Conservation (phyloP, 2,888 invertebrate genomes). For the Chydorus sphaericus region DNA sequence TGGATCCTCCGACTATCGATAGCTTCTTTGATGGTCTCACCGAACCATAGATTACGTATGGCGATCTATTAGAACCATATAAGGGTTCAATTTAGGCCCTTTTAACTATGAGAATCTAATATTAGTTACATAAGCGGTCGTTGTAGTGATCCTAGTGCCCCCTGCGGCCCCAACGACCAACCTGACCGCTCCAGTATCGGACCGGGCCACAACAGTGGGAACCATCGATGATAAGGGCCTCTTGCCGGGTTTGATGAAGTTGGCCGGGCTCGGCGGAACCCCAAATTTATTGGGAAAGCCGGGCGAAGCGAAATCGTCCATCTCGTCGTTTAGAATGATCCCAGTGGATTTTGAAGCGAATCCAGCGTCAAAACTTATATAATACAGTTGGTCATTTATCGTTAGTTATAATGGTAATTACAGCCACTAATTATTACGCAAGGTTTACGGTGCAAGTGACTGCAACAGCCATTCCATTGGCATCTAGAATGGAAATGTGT, state of each 20-base stretch:
- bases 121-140: slow-evolving; percentile 29
- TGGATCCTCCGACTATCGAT: slow-evolving; percentile 66
- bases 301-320: slow-evolving; percentile 79
- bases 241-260: slow-evolving; percentile 66
- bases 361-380: slow-evolving; percentile 70
- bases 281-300: slow-evolving; percentile 47
- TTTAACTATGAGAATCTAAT: too few relatives aligned
- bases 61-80: too few relatives aligned
- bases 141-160: slow-evolving; percentile 39
- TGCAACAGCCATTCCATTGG: slow-evolving; percentile 81
- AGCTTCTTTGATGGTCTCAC: slow-evolving; percentile 57
- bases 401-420: too few relatives aligned
- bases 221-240: slow-evolving; percentile 83
- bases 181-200: slow-evolving; percentile 28
- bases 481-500: slow-evolving; percentile 68
- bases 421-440: slow-evolving; percentile 59
- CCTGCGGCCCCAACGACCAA: slow-evolving; percentile 40
- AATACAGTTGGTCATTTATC: too few relatives aligned
- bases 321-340: slow-evolving; percentile 78
- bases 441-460: slow-evolving; percentile 78
- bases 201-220: slow-evolving; percentile 53
- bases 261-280: slow-evolving; percentile 65
- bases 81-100: too few relatives aligned
- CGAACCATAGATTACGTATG: slow-evolving; percentile 58
- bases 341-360: slow-evolving; percentile 60